A percentile compares a stretch with the other conserved stretches of the same genome.
Conservation (phyloP, 1,140 invertebrate species). For the Coptotermes formosanus region DNA sequence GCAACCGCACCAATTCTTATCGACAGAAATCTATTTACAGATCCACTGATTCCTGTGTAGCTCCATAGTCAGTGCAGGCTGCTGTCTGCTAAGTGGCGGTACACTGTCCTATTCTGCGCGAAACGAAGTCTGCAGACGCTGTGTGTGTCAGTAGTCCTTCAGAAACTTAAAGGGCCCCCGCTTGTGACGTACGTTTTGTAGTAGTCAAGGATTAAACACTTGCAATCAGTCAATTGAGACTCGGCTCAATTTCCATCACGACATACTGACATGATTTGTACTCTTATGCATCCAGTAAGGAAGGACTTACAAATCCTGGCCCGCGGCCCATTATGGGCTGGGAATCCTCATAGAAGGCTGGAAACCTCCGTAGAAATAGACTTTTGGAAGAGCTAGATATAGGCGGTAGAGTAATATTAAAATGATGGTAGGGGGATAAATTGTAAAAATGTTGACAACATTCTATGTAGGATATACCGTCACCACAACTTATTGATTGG, state of each 20-base stretch:
- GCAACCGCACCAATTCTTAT: too few species aligned
- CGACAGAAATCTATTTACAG: not conserved
- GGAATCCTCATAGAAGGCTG: too few species aligned
- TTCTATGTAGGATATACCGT: too few species aligned
- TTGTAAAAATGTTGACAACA: too few species aligned
- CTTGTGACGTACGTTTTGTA: not conserved
- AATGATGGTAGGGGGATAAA: too few species aligned
- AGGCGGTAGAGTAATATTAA: too few species aligned
- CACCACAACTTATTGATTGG: too few species aligned
- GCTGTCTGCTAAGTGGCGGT: not conserved
- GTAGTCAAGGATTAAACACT: not conserved
- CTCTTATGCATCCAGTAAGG: not conserved
- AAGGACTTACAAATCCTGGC: not conserved
- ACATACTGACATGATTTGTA: not conserved
- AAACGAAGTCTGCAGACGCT: not conserved
- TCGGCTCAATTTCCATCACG: not conserved
- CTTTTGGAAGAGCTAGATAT: too few species aligned
- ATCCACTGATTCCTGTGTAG: not conserved
- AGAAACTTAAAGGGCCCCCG: not conserved
- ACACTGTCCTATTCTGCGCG: not conserved
- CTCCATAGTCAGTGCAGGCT: not conserved
- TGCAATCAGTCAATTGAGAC: constrained; percentile 1
- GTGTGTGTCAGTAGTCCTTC: not conserved
- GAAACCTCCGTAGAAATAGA: too few species aligned
- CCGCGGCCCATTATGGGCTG: not conserved